Evolutionary conservation across 2,113 vertebrate species (phyloP).

Genomic region (Callaeas wilsoni): DNA sequence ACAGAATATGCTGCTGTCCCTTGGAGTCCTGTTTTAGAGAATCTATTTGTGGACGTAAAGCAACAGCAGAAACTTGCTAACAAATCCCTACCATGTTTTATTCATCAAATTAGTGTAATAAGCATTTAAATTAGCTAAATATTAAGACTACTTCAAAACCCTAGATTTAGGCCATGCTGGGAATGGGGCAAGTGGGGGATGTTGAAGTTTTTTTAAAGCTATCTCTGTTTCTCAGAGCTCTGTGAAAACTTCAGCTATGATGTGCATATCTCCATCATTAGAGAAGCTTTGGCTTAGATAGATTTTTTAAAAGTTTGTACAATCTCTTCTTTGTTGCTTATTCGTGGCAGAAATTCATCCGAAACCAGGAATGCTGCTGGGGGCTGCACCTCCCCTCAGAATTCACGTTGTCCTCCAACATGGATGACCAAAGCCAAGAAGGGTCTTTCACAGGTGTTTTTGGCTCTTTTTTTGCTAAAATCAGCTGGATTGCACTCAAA

Average conservation of each 20-base stretch:
- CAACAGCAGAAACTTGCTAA: conserved; percentile 1
- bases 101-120: conserved; percentile 12
- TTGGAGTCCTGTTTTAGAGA: neutral
- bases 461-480: neutral
- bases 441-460: neutral
- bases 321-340: neutral
- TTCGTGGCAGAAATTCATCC: neutral
- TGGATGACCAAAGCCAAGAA: neutral
- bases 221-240: neutral
- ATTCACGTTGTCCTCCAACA: neutral
- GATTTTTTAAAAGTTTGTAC: neutral
- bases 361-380: neutral
- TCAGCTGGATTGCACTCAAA: neutral
- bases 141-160: neutral
- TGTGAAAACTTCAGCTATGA: neutral
- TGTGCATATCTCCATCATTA: neutral
- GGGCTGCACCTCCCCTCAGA: neutral
- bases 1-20: neutral
- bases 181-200: neutral
- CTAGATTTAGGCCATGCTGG: neutral
- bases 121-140: conserved; percentile 33
- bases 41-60: neutral
- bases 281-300: neutral
- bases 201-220: neutral
- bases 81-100: neutral